Percentiles rank a stretch among this genome's conserved stretches.
phyloP scores from a whole-genome alignment of 2,888 invertebrate species.

The Tillus elongatus region DNA sequence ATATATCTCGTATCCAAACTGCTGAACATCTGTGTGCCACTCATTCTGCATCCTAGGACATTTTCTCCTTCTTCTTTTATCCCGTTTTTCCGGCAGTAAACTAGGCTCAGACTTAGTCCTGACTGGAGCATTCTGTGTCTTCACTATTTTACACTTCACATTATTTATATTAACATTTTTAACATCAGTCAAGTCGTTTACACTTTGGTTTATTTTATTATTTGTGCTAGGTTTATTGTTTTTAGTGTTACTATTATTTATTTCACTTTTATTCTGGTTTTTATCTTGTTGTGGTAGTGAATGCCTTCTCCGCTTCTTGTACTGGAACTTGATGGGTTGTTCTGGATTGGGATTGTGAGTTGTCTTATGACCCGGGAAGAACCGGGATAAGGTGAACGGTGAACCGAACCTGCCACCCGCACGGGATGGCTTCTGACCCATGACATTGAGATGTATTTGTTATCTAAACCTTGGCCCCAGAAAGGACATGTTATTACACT shows the following conservation, averaged over 20 bases:
- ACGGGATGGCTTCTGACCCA: conserved; percentile 50
- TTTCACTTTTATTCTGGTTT: conserved; percentile 7
- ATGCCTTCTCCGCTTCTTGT: conserved; percentile 34
- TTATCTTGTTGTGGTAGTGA: conserved; percentile 16
- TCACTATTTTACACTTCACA: conserved; percentile 25
- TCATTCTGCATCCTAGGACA: conserved; percentile 30
- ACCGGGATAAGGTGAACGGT: conserved; percentile 67
- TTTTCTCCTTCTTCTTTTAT: conserved; percentile 42
- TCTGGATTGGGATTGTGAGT: conserved; percentile 35
- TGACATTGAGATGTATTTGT: conserved; percentile 22
- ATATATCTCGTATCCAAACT: conserved; percentile 70
- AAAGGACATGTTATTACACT: no score
- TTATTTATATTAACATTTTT: conserved; percentile 24
- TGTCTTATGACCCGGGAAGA: conserved; percentile 52
- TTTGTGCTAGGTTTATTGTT: conserved; percentile 11
- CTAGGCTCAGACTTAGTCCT: conserved; percentile 49
- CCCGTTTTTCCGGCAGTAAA: conserved; percentile 43
- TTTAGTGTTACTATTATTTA: conserved; percentile 14
- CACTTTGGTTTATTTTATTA: conserved; percentile 25
- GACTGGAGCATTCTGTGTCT: conserved; percentile 26
- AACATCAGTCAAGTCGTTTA: conserved; percentile 13
- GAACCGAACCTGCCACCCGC: conserved; percentile 33
- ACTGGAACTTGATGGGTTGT: conserved; percentile 42
- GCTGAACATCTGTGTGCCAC: conserved; percentile 29
- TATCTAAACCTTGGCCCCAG: no score